These are phyloP conservation scores for Anarrhichthys ocellatus DNA, from an alignment of 2,113 vertebrate genomes.

Conservation along the genomic window DNA sequence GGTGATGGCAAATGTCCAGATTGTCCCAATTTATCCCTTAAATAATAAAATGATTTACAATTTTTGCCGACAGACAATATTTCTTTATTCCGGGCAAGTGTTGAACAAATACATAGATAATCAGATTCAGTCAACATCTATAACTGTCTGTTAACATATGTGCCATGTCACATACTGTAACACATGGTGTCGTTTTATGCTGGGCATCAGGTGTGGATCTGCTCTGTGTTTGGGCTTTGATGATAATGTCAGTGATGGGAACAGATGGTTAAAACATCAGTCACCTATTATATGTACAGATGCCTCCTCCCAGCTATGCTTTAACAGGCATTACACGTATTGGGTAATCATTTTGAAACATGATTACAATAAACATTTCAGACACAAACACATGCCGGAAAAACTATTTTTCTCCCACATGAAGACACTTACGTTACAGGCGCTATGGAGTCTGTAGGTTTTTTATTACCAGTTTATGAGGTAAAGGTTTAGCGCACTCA, in stretches of 20 bases:
- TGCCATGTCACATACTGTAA: neutral
- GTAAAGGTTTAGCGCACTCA: neutral
- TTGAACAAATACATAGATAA: neutral
- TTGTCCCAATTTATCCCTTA: neutral
- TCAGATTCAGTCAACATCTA: neutral
- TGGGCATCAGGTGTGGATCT: slow-evolving; percentile 29
- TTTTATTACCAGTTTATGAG: neutral
- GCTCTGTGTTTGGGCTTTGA: neutral
- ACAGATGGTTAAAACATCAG: slow-evolving; percentile 30
- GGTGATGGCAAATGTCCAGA: neutral
- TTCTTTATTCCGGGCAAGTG: neutral
- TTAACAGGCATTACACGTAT: neutral
- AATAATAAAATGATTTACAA: neutral
- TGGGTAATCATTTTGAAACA: neutral
- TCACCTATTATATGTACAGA: neutral
- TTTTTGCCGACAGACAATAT: neutral
- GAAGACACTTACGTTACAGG: neutral
- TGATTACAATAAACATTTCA: neutral
- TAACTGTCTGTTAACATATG: neutral
- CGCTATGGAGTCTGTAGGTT: neutral
- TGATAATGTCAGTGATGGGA: neutral
- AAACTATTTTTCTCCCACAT: neutral
- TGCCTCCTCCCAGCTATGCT: neutral
- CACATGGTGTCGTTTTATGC: neutral
- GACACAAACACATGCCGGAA: neutral